phyloP scores from a whole-genome alignment of 2,797 vertebrate genomes.

The Rhinogobio ventralis region DNA sequence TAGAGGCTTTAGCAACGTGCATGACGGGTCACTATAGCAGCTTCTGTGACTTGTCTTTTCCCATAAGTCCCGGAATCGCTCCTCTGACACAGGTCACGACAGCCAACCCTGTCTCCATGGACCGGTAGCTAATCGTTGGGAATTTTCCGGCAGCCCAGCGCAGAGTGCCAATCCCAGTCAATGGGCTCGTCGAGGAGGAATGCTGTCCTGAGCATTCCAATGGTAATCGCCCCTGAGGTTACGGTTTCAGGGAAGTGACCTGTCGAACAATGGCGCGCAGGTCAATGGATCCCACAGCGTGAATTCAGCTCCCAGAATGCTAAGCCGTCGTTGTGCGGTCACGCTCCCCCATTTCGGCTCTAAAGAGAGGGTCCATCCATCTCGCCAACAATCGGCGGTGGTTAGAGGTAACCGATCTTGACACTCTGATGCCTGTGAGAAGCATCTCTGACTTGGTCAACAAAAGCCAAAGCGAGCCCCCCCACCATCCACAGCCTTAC shows the following conservation, averaged over 20 bases:
- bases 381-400: constrained; percentile 71
- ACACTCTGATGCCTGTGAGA: constrained; percentile 80
- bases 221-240: constrained; percentile 70
- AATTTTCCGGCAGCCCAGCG: constrained; percentile 72
- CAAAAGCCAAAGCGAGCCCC: constrained; percentile 76
- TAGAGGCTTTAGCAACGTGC: neutral
- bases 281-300: constrained; percentile 72
- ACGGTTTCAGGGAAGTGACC: constrained; percentile 65
- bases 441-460: constrained; percentile 75
- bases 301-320: constrained; percentile 81
- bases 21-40: neutral
- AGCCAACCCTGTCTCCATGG: constrained; percentile 72
- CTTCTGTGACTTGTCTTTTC: constrained; percentile 28
- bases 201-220: constrained; percentile 77
- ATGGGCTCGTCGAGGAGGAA: constrained; percentile 73
- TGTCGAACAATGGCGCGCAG: constrained; percentile 75
- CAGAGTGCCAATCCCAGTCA: constrained; percentile 78
- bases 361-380: constrained; percentile 73
- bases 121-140: constrained; percentile 74
- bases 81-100: constrained; percentile 70
- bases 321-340: constrained; percentile 82
- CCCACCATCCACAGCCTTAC: constrained; percentile 67
- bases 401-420: constrained; percentile 78
- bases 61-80: constrained; percentile 66
- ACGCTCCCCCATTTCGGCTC: constrained; percentile 68